Conservation (phyloP, 2,888 invertebrate genomes). For the Plemyria rubiginata region DNA sequence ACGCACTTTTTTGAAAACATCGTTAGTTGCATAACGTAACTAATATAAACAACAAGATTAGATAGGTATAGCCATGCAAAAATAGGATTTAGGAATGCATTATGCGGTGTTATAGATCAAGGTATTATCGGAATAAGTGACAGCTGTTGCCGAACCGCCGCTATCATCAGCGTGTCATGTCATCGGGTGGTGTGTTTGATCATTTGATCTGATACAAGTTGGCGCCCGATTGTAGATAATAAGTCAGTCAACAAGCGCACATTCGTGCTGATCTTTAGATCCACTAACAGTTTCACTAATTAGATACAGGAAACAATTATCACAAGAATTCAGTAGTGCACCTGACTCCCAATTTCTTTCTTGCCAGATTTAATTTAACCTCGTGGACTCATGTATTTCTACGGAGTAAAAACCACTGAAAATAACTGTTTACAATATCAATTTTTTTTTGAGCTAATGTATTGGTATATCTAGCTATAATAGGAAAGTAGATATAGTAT, state of each 20-base stretch:
- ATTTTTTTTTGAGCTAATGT: too few relatives aligned
- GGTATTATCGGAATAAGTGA: constrained; percentile 17
- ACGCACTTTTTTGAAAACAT: constrained; percentile 37
- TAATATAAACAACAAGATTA: constrained; percentile 1
- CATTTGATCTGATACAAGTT: constrained; percentile 24
- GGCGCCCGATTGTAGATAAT: constrained; percentile 22
- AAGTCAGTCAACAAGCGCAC: constrained; percentile 24
- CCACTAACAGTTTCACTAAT: not conserved
- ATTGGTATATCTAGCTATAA: too few relatives aligned
- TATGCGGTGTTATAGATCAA: constrained; percentile 14
- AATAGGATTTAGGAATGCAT: constrained; percentile 17
- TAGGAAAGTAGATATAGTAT: too few relatives aligned
- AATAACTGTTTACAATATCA: too few relatives aligned
- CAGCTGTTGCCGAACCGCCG: constrained; percentile 15
- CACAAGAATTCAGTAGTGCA: not conserved
- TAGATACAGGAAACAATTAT: constrained; percentile 13
- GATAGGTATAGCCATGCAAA: constrained; percentile 2
- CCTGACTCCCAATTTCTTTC: not conserved
- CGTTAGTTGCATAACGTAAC: constrained; percentile 37
- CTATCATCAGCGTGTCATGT: constrained; percentile 21
- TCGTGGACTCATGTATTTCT: not conserved
- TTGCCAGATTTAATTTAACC: not conserved
- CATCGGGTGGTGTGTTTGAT: constrained; percentile 13
- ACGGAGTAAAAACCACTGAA: too few relatives aligned
- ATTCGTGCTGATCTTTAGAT: constrained; percentile 4